Base-by-base conservation (phyloP, 2,113 vertebrate species). In the Gobiocypris rarus region DNA sequence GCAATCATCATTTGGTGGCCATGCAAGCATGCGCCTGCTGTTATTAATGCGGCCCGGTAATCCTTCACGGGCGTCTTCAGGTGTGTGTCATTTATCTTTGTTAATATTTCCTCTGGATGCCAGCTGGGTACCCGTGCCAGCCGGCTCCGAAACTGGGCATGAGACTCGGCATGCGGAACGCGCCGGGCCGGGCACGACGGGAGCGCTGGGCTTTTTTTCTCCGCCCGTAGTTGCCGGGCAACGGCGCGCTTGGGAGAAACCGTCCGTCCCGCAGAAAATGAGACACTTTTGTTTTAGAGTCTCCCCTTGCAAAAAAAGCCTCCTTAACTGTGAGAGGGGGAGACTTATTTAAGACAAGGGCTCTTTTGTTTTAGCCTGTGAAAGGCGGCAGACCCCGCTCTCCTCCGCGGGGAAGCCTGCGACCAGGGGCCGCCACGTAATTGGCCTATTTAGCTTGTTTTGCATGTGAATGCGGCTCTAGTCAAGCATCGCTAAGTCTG, bases 401-500 rank as follows among this genome's bases (percentile, higher is more conserved):
- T 93, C 93, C 94, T 93, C 94, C 94, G 94, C 91, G 94, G 94
- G 95, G 95, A 94, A 95, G 96, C 93, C 89, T 91, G 93, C 63
- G 93, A 95, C 92, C 93, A 94, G 94, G 93, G 94, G 94, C 95
- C 91, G 94, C 95, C 94, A 94, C 96, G 94, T 98, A 99, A 98
- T 98, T 98, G 96, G 96, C 95, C 97, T 95, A 97, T 97, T 98
- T 96, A 96, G 96, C 93, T 95, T 96, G 93, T 93, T 98, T 98
- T 97, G 97, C 97, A 98, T 98, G 94, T 97, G 96, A 98, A 98
- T 97, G 94, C 94, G 94, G 94, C 92, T 92, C 93, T 93, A 95
- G 96, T 95, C 94, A 93, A 93, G 93, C 96, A 94, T 94, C 92
- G 94, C 96, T 96, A 95, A 96, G 95, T 96, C 97, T 97, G 96